Conservation (phyloP, 2,888 invertebrate genomes). For the Chymomyza amoena region DNA sequence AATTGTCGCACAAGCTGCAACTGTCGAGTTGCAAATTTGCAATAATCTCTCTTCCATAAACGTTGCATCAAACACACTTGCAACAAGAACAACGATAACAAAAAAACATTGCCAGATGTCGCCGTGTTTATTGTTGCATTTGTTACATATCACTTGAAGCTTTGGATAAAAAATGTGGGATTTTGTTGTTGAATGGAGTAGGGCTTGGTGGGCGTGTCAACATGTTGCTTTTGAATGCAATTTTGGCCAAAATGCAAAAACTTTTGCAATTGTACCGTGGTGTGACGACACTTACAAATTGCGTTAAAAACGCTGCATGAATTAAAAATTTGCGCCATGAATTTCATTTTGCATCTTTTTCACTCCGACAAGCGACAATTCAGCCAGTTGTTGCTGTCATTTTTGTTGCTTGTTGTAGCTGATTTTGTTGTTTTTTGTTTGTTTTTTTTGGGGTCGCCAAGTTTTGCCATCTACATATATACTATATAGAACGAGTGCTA, state of each 20-base stretch:
- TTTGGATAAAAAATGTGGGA: not conserved
- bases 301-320: slow-evolving; percentile 57
- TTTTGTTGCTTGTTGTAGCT: slow-evolving; percentile 3
- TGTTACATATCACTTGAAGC: slow-evolving; percentile 12
- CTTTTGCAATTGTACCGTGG: not conserved
- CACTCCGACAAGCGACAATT: not conserved
- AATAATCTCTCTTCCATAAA: not conserved
- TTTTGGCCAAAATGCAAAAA: slow-evolving; percentile 39
- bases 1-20: too few relatives aligned
- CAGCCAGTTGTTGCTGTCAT: not conserved
- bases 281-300: slow-evolving; percentile 58
- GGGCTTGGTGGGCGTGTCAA: not conserved
- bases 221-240: slow-evolving; percentile 13
- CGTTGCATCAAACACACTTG: not conserved
- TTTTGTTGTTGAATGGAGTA: not conserved
- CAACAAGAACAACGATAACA: not conserved
- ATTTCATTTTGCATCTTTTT: slow-evolving; percentile 30
- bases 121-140: slow-evolving; percentile 12
- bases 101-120: slow-evolving; percentile 34
- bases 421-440: not conserved
- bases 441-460: not conserved
- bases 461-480: not conserved
- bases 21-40: not conserved
- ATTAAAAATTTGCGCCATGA: slow-evolving; percentile 45
- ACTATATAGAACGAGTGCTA: not conserved